Conservation (phyloP, 2,888 invertebrate species). For the Stegophylla sp. region DNA sequence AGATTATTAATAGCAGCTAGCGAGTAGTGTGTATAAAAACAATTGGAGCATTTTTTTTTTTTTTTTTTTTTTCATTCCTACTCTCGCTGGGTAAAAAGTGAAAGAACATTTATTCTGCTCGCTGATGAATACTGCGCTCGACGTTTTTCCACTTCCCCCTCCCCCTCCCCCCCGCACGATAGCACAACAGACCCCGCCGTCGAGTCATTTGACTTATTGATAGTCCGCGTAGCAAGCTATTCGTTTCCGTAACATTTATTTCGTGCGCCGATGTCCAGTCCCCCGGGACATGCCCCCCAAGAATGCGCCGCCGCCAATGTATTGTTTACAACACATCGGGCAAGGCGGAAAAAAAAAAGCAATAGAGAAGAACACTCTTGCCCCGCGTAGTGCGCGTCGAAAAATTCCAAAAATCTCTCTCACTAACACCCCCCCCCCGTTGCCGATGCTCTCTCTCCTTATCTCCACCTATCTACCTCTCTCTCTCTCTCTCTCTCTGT, state of each 20-base stretch:
- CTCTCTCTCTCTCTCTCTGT: not conserved
- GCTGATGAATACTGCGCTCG: conserved; percentile 49
- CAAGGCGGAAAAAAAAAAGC: not conserved
- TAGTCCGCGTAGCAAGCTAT: conserved; percentile 53
- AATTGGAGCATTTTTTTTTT: conserved; percentile 24
- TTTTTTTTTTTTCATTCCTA: not conserved
- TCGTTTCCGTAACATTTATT: conserved; percentile 54
- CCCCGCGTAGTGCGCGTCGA: not conserved
- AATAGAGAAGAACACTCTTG: not conserved
- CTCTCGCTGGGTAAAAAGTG: conserved; percentile 16
- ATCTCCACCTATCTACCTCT: not conserved
- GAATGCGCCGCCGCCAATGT: conserved; percentile 39
- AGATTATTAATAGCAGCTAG: conserved; percentile 31
- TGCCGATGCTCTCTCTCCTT: not conserved
- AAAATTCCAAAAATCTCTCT: conserved; percentile 48
- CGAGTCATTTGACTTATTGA: conserved; percentile 57
- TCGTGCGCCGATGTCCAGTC: conserved; percentile 55
- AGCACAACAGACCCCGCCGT: too few relatives aligned
- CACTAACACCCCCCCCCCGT: not conserved
- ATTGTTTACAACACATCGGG: conserved; percentile 46
- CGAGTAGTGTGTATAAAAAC: conserved; percentile 5
- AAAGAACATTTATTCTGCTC: conserved; percentile 34
- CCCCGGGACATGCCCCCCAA: conserved; percentile 34
- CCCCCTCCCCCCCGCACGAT: not conserved
- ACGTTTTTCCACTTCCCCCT: not conserved